These are phyloP conservation scores for Chrysemys picta DNA, from an alignment of 2,113 vertebrate species.

Conservation along the genomic window DNA sequence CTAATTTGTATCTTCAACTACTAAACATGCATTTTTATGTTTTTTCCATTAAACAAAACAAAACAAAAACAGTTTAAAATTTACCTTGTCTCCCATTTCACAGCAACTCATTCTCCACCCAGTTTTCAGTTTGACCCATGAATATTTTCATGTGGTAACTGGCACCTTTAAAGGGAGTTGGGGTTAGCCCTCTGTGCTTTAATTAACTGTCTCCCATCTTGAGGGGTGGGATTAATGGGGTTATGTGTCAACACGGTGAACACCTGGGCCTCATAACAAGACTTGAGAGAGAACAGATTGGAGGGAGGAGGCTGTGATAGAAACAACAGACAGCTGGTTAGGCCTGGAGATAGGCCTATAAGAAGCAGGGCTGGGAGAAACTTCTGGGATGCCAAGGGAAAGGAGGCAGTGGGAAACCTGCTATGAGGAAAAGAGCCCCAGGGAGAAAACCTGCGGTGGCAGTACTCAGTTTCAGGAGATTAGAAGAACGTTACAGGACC, in stretches of 20 bases:
- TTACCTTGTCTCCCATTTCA: constrained; percentile 11
- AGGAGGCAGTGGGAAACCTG: not conserved
- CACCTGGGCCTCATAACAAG: not conserved
- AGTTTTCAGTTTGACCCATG: constrained; percentile 25
- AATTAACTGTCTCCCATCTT: not conserved
- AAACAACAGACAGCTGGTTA: not conserved
- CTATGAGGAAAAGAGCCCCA: not conserved
- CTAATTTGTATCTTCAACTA: constrained; percentile 54
- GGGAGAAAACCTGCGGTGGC: not conserved
- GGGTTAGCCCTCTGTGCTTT: not conserved
- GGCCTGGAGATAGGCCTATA: not conserved
- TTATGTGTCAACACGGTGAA: not conserved
- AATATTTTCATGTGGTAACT: not conserved
- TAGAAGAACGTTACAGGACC: not conserved
- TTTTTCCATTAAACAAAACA: constrained; percentile 50
- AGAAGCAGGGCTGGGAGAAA: not conserved
- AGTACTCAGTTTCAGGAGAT: not conserved
- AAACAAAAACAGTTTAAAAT: constrained; percentile 6
- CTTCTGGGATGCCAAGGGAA: not conserved
- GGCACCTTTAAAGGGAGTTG: not conserved
- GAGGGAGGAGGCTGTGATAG: not conserved
- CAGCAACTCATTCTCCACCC: not conserved
- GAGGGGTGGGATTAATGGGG: not conserved
- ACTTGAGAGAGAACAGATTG: not conserved
- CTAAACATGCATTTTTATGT: constrained; percentile 50